Percentiles rank a stretch among this genome's conserved stretches.
These are phyloP conservation scores for Cryptomyrus ogoouensis DNA, from an alignment of 2,113 vertebrate species.

Conservation along the genomic window DNA sequence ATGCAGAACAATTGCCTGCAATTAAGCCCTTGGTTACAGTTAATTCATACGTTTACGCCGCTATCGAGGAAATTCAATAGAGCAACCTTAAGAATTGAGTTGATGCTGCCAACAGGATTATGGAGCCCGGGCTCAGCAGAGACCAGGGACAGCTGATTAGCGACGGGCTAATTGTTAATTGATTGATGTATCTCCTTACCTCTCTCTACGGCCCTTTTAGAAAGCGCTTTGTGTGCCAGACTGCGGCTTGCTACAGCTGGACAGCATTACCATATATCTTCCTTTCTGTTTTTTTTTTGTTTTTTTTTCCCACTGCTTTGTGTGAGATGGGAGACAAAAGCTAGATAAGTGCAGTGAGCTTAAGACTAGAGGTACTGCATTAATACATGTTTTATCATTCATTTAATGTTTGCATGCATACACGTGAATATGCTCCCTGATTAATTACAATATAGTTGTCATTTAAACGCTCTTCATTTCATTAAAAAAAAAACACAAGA, in stretches of 20 bases:
- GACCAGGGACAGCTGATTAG: constrained; percentile 69
- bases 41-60: constrained; percentile 38
- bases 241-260: constrained; percentile 41
- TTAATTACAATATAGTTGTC: neutral
- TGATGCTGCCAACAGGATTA: constrained; percentile 67
- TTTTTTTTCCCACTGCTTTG: constrained; percentile 15
- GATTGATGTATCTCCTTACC: constrained; percentile 67
- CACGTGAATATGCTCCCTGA: neutral
- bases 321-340: constrained; percentile 45
- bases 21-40: constrained; percentile 49
- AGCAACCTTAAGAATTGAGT: constrained; percentile 75
- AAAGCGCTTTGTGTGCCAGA: constrained; percentile 58
- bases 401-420: neutral
- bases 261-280: constrained; percentile 60
- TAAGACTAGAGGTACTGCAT: constrained; percentile 39
- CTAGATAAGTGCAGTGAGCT: constrained; percentile 32
- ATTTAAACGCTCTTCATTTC: neutral
- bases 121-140: constrained; percentile 48
- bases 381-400: neutral
- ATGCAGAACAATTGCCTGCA: constrained; percentile 42
- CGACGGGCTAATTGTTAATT: constrained; percentile 70
- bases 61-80: constrained; percentile 72
- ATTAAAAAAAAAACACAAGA: neutral
- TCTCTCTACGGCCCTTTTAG: constrained; percentile 56
- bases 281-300: constrained; percentile 23